Conservation (phyloP, 2,888 invertebrate species). For the Dicycla oo region DNA sequence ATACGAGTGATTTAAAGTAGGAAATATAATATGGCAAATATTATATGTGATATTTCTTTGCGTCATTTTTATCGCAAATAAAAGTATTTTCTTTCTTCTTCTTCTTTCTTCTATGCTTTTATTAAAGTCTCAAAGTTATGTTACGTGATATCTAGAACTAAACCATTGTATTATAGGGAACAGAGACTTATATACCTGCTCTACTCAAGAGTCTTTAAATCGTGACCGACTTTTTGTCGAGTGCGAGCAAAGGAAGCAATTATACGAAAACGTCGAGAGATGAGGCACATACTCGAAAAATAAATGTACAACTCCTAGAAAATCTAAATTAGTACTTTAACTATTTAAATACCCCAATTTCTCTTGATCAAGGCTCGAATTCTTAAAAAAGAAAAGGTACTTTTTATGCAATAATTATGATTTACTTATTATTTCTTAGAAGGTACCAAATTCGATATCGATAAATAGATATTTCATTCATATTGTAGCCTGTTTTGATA, state of each 20-base stretch:
- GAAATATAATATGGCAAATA: background rate
- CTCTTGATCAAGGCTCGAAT: background rate
- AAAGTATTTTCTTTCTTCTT: no score
- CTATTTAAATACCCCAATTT: background rate
- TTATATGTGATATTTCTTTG: no score
- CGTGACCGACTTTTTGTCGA: slow-evolving; percentile 21
- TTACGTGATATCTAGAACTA: background rate
- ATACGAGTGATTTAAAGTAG: background rate
- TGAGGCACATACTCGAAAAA: background rate
- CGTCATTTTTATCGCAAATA: no score
- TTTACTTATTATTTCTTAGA: no score
- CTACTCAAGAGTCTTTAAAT: slow-evolving; percentile 22
- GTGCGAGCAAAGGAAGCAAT: slow-evolving; percentile 10
- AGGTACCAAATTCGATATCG: background rate
- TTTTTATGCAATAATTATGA: background rate
- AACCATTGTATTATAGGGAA: background rate
- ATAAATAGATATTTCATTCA: background rate
- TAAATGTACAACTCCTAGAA: background rate
- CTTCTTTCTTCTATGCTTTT: background rate
- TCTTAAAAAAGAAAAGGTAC: background rate
- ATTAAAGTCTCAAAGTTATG: background rate
- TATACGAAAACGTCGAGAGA: slow-evolving; percentile 20
- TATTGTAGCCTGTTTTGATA: background rate
- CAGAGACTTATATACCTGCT: background rate
- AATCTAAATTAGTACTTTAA: background rate